Conservation (phyloP, 2,113 vertebrate species). For the Malurus melanocephalus region DNA sequence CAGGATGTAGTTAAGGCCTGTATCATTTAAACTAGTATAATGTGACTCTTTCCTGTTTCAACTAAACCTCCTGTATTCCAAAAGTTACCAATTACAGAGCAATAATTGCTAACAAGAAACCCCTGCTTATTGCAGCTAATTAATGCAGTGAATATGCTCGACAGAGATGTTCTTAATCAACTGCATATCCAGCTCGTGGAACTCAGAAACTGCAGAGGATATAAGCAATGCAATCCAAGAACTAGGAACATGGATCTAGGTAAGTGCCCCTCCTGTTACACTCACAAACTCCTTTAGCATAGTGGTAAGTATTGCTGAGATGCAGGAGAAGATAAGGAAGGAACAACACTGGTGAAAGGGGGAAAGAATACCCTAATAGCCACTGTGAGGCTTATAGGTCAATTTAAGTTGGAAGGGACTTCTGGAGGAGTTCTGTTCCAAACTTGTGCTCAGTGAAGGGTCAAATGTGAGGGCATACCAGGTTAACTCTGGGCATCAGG, state of each 20-base stretch:
- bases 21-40: neutral
- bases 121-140: constrained; percentile 77
- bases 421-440: neutral
- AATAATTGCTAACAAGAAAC: neutral
- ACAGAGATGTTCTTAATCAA: constrained; percentile 85
- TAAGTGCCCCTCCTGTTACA: constrained; percentile 38
- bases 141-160: constrained; percentile 87
- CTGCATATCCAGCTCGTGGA: constrained; percentile 92
- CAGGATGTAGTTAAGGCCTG: neutral
- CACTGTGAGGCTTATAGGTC: neutral
- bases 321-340: neutral
- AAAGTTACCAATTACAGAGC: neutral
- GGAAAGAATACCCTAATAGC: neutral
- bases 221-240: constrained; percentile 89
- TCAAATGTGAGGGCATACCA: neutral
- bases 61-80: neutral
- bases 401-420: neutral
- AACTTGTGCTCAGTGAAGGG: neutral
- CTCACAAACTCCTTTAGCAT: neutral
- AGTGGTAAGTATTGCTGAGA: neutral
- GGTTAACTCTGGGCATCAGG: neutral
- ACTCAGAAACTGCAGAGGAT: constrained; percentile 88
- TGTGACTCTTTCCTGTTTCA: neutral
- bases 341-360: neutral
- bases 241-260: constrained; percentile 86